These are phyloP conservation scores for Muscidifurax raptorellus DNA, from an alignment of 1,140 invertebrate genomes.

Conservation along the genomic window DNA sequence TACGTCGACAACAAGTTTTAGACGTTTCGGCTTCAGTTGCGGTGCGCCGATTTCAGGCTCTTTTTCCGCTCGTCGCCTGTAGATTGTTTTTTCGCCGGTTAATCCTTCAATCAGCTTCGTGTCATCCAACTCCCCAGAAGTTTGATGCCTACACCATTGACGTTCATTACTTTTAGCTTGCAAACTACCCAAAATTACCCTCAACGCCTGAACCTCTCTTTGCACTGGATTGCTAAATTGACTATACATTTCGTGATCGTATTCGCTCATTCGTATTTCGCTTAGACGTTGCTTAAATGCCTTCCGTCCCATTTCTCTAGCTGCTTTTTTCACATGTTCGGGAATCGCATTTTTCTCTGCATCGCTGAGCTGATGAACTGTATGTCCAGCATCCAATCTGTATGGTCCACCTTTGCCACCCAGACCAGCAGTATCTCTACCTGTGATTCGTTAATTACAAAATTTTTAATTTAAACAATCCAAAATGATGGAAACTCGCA, in stretches of 20 bases:
- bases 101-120: conserved; percentile 96
- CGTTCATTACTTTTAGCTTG: conserved; percentile 96
- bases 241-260: conserved; percentile 92
- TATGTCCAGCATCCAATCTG: conserved; percentile 93
- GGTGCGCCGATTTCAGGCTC: conserved; percentile 90
- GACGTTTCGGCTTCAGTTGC: conserved; percentile 90
- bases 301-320: conserved; percentile 93
- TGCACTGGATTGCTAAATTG: conserved; percentile 87
- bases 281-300: conserved; percentile 92
- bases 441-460: conserved; percentile 58
- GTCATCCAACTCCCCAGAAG: conserved; percentile 96
- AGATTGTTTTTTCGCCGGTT: conserved; percentile 94
- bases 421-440: conserved; percentile 92
- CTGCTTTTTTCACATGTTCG: conserved; percentile 90
- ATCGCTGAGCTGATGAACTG: conserved; percentile 91
- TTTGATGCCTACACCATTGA: conserved; percentile 94
- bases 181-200: conserved; percentile 82
- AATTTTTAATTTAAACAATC: not conserved
- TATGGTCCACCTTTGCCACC: conserved; percentile 95
- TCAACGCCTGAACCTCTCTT: conserved; percentile 82
- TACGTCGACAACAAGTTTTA: conserved; percentile 94
- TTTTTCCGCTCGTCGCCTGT: conserved; percentile 87
- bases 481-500: not conserved
- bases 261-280: conserved; percentile 96
- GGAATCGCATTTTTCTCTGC: conserved; percentile 94